Evolutionary conservation across 2,113 vertebrate species (phyloP), one percentile per base, ranked within the genome.

Genomic region (Lagopus leucura): DNA sequence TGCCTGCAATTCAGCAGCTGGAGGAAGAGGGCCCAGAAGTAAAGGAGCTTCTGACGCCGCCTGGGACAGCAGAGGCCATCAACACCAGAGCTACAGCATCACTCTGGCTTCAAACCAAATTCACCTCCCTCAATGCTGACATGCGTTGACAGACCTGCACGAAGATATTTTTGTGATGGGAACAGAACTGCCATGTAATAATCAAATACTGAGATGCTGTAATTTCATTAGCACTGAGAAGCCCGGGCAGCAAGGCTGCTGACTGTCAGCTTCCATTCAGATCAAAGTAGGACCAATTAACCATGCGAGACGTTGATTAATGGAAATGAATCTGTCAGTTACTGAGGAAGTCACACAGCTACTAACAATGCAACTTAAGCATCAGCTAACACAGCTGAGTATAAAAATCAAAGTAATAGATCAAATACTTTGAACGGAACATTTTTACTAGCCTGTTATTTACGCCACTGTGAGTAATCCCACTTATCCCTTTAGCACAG

Each of bases 331-430:
- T 12, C 43, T 84, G 43, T 34, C 69, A 66, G 9, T 30, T 55
- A 66, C 8, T 18, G 6, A 50, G 47, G 24, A 90, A 93, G 63
- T 10, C 66, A 43, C 63, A 79, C 61, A 88, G 13, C 70, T 63
- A 36, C 63, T 40, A 71, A 82, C 34, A 74, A 73, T 81, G 57
- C 66, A 82, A 32, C 19, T 42, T 60, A n/a, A 78, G 47, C 34
- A 72, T 20, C 16, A 78, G 70, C 6, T 72, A 93, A 48, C 4
- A 6, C 9, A 17, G 15, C n/a, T 80, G 32, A 64, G 78, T 47
- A 72, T 11, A 79, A 88, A 78, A 91, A 73, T 27, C 43, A 79
- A 60, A 78, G 65, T 66, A 92, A 32, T 81, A 71, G 73, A 81
- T 86, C 32, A 52, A 55, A 25, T 48, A 57, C 66, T 72, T 77